Percentiles rank a stretch among this genome's conserved stretches.
Conservation (phyloP, 2,888 invertebrate genomes). For the Meteorus cinctellus region DNA sequence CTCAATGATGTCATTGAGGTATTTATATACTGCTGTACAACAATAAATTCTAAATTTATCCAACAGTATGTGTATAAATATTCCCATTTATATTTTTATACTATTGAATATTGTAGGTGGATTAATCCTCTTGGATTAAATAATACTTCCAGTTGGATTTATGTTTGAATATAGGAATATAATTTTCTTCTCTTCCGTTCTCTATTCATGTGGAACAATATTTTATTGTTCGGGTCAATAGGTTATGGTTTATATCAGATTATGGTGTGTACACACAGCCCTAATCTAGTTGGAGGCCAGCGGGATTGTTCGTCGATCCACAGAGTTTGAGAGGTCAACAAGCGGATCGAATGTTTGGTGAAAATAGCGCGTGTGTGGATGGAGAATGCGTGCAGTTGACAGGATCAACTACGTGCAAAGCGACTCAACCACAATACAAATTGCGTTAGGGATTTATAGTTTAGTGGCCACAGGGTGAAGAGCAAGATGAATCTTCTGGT, state of each 20-base stretch:
- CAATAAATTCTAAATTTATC: not conserved
- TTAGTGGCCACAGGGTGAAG: slow-evolving; percentile 32
- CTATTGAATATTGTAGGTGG: not conserved
- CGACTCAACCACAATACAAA: slow-evolving; percentile 62
- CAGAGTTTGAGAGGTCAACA: slow-evolving; percentile 31
- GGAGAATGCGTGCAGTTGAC: slow-evolving; percentile 60
- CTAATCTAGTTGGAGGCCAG: slow-evolving; percentile 64
- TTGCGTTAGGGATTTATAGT: slow-evolving; percentile 57
- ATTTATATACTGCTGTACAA: not conserved
- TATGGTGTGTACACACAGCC: slow-evolving; percentile 58
- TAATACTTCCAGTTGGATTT: not conserved
- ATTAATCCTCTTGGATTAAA: not conserved
- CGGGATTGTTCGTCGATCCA: slow-evolving; percentile 58
- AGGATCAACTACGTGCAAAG: slow-evolving; percentile 60
- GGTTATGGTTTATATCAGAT: slow-evolving; percentile 58
- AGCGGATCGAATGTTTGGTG: slow-evolving; percentile 19
- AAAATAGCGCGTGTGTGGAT: slow-evolving; percentile 30
- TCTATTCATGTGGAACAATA: slow-evolving; percentile 47
- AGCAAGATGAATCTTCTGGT: slow-evolving; percentile 28
- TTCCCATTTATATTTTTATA: not conserved
- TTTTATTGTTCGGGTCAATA: slow-evolving; percentile 63
- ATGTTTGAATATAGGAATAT: not conserved
- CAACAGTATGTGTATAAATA: not conserved
- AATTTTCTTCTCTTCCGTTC: not conserved
- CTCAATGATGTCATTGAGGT: not conserved